Evolutionary conservation across 2,888 invertebrate genomes (phyloP), one percentile per base, ranked within the genome.

Genomic region (Lumbricus terrestris): DNA sequence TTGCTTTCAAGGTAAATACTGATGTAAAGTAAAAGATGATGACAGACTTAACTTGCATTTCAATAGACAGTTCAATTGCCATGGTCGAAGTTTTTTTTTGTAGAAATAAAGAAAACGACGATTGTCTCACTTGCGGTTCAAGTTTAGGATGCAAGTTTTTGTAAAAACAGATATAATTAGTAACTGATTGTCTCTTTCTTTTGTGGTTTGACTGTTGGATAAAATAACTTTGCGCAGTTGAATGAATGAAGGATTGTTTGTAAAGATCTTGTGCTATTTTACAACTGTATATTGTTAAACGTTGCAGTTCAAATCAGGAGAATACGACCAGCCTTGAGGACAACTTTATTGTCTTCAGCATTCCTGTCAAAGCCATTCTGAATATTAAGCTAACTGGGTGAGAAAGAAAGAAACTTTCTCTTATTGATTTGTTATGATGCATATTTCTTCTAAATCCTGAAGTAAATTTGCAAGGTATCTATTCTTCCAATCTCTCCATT

Each of bases 301-400:
- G 69, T 38, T 29, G n/a, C 92, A 94, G 94, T 91, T 93, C 94
- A 16, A 94, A 94, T 90, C 91, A 92, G 69, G 94, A 94, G 91
- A 91, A 92, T 40, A 88, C 90, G 13, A 91, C 91, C 6, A 91
- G 91, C 40, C 90, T 91, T 13, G 89, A 90, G n/a, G 93, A 94
- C 90, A 94, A 94, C 90, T 90, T 89, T 34, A 92, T 91, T 16
- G 89, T 90, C 18, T 92, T 93, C 16, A 91, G 91, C 37, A 93
- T 94, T 38, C 93, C 93, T 15, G 93, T 94, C 33, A 92, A 92
- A 47, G 94, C 93, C 54, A 90, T 91, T 8, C 93, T 93, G 16
- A 93, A 93, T 40, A 92, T 94, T 37, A 91, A 82, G 15, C 33
- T 90, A 8, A 89, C 89, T 82, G 91, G 91, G 91, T 91, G 38